Base-by-base conservation (phyloP, 2,888 invertebrate genomes). In the Melanophora roralis region DNA sequence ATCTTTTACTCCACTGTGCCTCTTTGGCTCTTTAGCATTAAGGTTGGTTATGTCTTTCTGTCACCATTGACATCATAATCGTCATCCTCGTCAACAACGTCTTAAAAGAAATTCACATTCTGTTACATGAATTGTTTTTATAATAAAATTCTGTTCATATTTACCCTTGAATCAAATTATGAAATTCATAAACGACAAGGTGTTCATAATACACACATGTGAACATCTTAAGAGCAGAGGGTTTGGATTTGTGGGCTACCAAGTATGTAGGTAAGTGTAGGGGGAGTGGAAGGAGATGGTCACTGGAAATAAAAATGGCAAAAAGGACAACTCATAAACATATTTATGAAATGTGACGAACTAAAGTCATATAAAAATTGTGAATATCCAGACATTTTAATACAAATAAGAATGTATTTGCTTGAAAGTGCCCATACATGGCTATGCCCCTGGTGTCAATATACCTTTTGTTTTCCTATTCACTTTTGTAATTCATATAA, bases 151-250 rank as follows among this genome's bases (percentile, higher is more conserved):
- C 68, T 86, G 85, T 57, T 38, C 71, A 68, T 85, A 87, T 88
- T 87, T 88, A 86, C 85, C 84, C 86, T 85, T 82, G 84, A 85
- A 87, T 88, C 86, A 88, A 88, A 88, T 88, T 88, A 88, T 88
- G 88, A 88, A 86, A 87, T 86, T 86, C 82, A 82, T 84, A 83
- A 84, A 87, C 85, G 85, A 78, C 49, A 82, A 82, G 83, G 82
- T 83, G 83, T 81, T 76, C 82, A 57, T 81, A 77, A 80, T 32
- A 57, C 32, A 21, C 60, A 51, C 59, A 21, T 21, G 11, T 6
- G 27, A 5, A 27, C 6, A 21, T 47, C 19, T 38, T 4, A 21
- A 16, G 43, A 21, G 53, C 40, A 47, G 71, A 47, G 34, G 47
- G 47, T 4, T 27, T 14, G 23, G 21, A 11, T 16, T 68, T 65